A percentile compares a stretch with the other conserved stretches of the same genome.
Conservation (phyloP, 2,113 vertebrate species). For the Diadophis punctatus region DNA sequence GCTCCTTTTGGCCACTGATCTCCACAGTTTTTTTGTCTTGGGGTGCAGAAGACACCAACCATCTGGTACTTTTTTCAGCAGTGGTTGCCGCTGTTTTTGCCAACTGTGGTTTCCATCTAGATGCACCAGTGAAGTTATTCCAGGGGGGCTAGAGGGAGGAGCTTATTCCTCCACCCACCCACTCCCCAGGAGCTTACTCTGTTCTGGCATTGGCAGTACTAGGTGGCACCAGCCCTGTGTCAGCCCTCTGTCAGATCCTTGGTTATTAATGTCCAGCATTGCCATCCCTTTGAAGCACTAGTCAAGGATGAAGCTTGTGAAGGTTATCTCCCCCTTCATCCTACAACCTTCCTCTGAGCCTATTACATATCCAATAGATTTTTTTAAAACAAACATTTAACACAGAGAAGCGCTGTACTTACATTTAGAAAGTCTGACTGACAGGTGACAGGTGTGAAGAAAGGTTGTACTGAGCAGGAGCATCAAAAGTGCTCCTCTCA, state of each 20-base stretch:
- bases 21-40: not conserved
- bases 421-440: not conserved
- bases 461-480: not conserved
- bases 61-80: not conserved
- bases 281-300: not conserved
- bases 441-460: not conserved
- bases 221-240: not conserved
- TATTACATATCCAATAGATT: not conserved
- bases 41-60: not conserved
- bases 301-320: not conserved
- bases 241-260: not conserved
- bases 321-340: not conserved
- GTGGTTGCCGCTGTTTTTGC: not conserved
- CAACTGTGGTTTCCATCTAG: not conserved
- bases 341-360: not conserved
- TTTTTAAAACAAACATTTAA: not conserved
- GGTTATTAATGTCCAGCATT: not conserved
- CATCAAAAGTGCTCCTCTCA: not conserved
- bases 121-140: not conserved
- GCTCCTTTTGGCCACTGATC: not conserved
- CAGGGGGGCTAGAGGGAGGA: not conserved
- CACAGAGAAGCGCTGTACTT: not conserved
- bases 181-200: not conserved
- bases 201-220: not conserved
- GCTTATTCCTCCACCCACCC: too few relatives aligned